These are phyloP conservation scores for Oryzias curvinotus DNA, from an alignment of 2,113 vertebrate species.

Conservation along the genomic window DNA sequence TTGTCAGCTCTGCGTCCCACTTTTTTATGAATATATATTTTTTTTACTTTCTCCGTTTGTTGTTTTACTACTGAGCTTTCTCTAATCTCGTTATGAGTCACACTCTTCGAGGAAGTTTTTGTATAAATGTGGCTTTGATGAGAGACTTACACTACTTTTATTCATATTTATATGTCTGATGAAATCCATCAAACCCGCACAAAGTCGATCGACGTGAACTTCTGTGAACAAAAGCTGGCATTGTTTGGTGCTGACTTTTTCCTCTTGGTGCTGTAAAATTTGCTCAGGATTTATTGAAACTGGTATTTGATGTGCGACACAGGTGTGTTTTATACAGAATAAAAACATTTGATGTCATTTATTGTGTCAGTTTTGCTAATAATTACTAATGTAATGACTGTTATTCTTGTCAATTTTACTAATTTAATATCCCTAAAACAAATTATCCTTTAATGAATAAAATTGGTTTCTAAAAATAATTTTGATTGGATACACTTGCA, in stretches of 20 bases:
- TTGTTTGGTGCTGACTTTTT: background rate
- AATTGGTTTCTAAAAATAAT: too few species aligned
- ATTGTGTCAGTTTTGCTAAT: background rate
- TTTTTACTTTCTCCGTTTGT: background rate
- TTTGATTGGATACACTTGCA: too few species aligned
- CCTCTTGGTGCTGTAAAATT: slow-evolving; percentile 49
- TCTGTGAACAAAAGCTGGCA: too few species aligned
- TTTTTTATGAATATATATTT: slow-evolving; percentile 13
- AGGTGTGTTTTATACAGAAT: slow-evolving; percentile 32
- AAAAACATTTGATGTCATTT: slow-evolving; percentile 35
- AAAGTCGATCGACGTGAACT: background rate
- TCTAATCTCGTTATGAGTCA: slow-evolving; percentile 13
- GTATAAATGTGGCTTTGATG: background rate
- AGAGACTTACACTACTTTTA: background rate
- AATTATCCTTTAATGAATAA: too few species aligned
- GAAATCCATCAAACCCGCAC: background rate
- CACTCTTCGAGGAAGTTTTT: slow-evolving; percentile 15
- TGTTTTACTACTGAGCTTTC: slow-evolving; percentile 31
- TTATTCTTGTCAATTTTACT: too few species aligned
- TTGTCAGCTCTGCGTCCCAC: background rate
- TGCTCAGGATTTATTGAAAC: slow-evolving; percentile 38
- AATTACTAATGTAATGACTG: too few species aligned
- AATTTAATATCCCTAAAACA: too few species aligned
- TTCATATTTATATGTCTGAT: background rate
- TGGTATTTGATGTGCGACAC: slow-evolving; percentile 18